Evolutionary conservation across 2,797 vertebrate genomes (phyloP).

Genomic region (Falco columbarius): DNA sequence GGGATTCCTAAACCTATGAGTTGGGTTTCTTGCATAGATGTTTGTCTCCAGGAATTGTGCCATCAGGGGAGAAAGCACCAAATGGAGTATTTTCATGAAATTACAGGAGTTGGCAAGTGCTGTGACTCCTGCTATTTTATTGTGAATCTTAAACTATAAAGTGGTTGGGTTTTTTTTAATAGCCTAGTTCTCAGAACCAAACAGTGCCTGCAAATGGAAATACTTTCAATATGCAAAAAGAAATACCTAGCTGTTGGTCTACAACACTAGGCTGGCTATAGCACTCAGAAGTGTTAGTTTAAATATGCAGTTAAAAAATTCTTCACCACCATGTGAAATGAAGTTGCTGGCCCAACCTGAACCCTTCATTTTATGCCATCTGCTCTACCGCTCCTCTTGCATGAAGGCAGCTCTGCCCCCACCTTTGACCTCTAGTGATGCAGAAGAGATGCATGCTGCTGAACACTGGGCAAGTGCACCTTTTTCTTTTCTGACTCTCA

Average conservation of each 20-base stretch:
- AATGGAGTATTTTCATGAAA: background rate
- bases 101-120: background rate
- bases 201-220: background rate
- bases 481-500: background rate
- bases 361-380: background rate
- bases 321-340: background rate
- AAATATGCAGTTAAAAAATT: background rate
- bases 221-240: background rate
- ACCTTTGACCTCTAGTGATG: background rate
- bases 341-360: background rate
- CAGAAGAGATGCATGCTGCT: background rate
- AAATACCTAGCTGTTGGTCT: background rate
- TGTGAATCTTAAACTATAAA: constrained; percentile 2
- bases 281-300: background rate
- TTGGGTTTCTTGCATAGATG: background rate
- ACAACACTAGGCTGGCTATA: background rate
- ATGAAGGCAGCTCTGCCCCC: background rate
- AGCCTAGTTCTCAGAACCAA: background rate
- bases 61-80: constrained; percentile 5
- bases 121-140: constrained; percentile 3
- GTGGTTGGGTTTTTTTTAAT: background rate
- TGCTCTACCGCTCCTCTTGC: background rate
- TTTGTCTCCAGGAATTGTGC: constrained; percentile 27
- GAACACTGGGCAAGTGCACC: background rate
- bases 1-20: constrained; percentile 12